These are phyloP conservation scores for Drosophila mayaguana DNA, from an alignment of 2,888 invertebrate genomes.

Conservation along the genomic window DNA sequence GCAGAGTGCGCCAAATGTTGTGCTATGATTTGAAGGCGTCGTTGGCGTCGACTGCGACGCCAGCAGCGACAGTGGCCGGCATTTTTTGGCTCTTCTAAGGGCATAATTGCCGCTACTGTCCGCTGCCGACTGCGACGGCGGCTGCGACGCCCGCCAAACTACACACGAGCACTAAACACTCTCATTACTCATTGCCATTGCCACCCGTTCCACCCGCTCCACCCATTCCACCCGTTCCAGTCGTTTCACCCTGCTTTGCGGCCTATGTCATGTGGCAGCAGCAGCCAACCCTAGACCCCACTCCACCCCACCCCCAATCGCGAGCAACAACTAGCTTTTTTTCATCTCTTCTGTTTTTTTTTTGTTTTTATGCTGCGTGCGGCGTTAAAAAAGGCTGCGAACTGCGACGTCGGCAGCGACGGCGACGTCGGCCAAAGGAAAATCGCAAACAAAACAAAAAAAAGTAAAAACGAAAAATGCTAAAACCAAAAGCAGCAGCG, in stretches of 20 bases:
- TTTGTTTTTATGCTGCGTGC: constrained; percentile 58
- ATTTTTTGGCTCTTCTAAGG: constrained; percentile 13
- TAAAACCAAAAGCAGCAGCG: constrained; percentile 67
- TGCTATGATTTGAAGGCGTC: constrained; percentile 52
- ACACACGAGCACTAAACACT: constrained; percentile 72
- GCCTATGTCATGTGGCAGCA: constrained; percentile 36
- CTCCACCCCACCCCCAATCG: constrained; percentile 32
- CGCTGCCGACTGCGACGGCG: neutral
- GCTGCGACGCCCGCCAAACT: constrained; percentile 63
- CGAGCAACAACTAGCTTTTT: constrained; percentile 53
- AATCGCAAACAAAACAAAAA: constrained; percentile 73
- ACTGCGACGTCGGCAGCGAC: constrained; percentile 63
- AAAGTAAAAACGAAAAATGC: constrained; percentile 70
- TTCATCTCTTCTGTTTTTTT: constrained; percentile 20
- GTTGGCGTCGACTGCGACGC: constrained; percentile 8
- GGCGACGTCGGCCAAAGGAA: constrained; percentile 49
- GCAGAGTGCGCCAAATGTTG: constrained; percentile 60
- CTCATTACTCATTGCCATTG: constrained; percentile 71
- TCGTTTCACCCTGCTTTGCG: constrained; percentile 15
- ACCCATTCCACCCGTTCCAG: constrained; percentile 7
- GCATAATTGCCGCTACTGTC: constrained; percentile 29
- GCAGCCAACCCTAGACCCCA: constrained; percentile 6
- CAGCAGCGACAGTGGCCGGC: constrained; percentile 28
- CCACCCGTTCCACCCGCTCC: constrained; percentile 3
- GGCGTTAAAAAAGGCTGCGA: constrained; percentile 75